These are phyloP conservation scores for Bombus terrestris DNA, from an alignment of 1,140 invertebrate genomes.

Conservation along the genomic window DNA sequence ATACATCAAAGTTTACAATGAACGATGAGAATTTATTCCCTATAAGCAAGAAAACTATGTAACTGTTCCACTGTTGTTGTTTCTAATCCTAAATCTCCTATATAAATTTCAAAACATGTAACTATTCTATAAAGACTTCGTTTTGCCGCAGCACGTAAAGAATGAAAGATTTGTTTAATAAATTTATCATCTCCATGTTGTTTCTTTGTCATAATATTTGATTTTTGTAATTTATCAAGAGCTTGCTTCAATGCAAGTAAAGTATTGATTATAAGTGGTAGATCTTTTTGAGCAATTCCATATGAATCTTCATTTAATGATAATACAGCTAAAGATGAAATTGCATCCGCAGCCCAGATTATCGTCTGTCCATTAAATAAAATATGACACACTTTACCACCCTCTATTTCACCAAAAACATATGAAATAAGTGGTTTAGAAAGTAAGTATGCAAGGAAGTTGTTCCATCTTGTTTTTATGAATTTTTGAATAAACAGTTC, in stretches of 20 bases:
- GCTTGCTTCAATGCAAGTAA: conserved; percentile 87
- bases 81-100: conserved; percentile 86
- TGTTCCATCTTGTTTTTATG: conserved; percentile 70
- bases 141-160: conserved; percentile 86
- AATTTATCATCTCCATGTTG: conserved; percentile 84
- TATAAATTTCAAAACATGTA: conserved; percentile 86
- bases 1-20: background rate
- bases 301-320: conserved; percentile 90
- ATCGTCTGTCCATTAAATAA: conserved; percentile 87
- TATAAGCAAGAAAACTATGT: conserved; percentile 74
- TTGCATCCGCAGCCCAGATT: conserved; percentile 87
- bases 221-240: conserved; percentile 88
- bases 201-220: conserved; percentile 85
- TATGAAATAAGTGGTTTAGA: conserved; percentile 86
- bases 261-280: conserved; percentile 86
- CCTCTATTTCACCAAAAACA: conserved; percentile 88
- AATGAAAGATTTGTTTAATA: conserved; percentile 85
- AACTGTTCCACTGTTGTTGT: conserved; percentile 73
- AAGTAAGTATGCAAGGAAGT: conserved; percentile 73
- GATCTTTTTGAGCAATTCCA: conserved; percentile 91
- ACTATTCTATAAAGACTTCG: conserved; percentile 90
- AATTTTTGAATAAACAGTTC: conserved; percentile 69
- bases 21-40: conserved; percentile 68
- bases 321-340: conserved; percentile 86
- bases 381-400: conserved; percentile 86